Evolutionary conservation across 2,797 vertebrate genomes (phyloP).

Genomic region (Alauda arvensis): DNA sequence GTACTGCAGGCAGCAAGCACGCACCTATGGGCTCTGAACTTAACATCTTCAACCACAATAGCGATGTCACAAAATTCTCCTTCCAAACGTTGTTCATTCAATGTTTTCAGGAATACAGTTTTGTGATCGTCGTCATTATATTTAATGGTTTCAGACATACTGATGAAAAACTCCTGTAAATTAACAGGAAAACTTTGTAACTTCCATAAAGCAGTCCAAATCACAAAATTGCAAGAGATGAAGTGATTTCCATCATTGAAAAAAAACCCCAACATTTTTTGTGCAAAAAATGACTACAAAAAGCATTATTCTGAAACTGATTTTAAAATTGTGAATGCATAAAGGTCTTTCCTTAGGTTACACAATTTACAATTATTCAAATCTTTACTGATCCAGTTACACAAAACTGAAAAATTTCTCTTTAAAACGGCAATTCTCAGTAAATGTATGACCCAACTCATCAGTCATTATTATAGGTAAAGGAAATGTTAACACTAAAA

Average conservation of each 20-base stretch:
- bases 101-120: constrained; percentile 92
- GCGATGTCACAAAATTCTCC: constrained; percentile 95
- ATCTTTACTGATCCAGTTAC: neutral
- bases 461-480: neutral
- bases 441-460: neutral
- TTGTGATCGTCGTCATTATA: constrained; percentile 97
- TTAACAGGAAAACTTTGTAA: neutral
- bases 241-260: neutral
- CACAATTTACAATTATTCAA: neutral
- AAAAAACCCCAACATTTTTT: neutral
- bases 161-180: constrained; percentile 82
- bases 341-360: neutral
- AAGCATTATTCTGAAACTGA: neutral
- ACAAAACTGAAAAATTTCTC: neutral
- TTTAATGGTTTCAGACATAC: constrained; percentile 95
- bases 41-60: constrained; percentile 94
- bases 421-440: neutral
- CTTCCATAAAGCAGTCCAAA: neutral
- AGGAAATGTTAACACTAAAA: neutral
- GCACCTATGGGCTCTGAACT: constrained; percentile 92
- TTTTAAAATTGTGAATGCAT: neutral
- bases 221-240: neutral
- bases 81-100: constrained; percentile 92
- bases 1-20: constrained; percentile 93
- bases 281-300: neutral